Evolutionary conservation across 2,797 vertebrate species (phyloP), one percentile per base, ranked within the genome.

Genomic region (Silurus aristotelis): DNA sequence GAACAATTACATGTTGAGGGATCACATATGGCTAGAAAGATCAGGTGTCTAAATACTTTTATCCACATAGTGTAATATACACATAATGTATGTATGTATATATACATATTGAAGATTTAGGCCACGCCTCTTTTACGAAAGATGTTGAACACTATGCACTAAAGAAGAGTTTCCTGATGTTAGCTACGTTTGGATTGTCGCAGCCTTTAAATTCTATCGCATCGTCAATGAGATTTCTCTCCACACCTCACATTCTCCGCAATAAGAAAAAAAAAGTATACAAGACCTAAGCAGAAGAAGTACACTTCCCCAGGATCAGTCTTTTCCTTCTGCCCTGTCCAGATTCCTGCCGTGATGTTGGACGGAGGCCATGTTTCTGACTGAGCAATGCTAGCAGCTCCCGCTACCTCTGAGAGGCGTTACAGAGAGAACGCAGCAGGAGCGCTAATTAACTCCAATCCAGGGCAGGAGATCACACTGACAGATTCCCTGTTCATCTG

Each of bases 381-480:
- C 55, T 12, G 70, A 8, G 81, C 1, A 19, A 67, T 86, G 66
- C 82, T 52, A 81, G 78, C 58, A 83, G 55, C 67, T 84, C 86
- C 78, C 58, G 66, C 67, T 27, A 64, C 46, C 38, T 31, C 70
- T 79, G 48, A 77, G 67, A 88, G 72, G 83, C 67, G 48, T 75
- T 66, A 58, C 60, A 43, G 61, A 14, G 46, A 71, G 64, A 27
- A 61, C 66, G 19, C 66, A 66, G 76, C 73, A 78, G 72, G 76
- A 60, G 58, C 83, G 48, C 63, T 82, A 87, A 87, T 85, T 85
- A 88, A 82, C 66, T 84, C 80, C 60, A 64, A 70, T 67, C 46
- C 78, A 15, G 67, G 52, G 60, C 72, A 83, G 20, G 46, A 66
- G 60, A 60, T 70, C 84, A 19, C 6, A 20, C 83, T 85, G 83